Evolutionary conservation across 64 coral and sea anemone genomes (phyloP), one percentile per base, ranked within the genome.

Genomic region (Exaiptasia diaphana): DNA sequence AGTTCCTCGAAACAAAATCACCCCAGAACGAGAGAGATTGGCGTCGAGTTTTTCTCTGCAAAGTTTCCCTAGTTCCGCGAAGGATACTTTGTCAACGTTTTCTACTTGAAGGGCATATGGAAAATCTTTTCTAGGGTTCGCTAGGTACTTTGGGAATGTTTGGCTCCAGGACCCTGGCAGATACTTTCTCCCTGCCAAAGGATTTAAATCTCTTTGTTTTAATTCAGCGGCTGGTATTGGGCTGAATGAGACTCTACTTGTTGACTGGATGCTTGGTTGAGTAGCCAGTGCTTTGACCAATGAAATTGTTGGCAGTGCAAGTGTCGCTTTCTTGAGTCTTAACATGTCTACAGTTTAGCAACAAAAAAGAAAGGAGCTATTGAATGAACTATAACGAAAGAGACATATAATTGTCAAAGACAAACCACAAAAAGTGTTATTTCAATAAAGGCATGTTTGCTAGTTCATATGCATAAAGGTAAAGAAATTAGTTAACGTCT

Each of bases 1-100:
- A 1, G 91, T 31, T 22, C 89, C 89, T 27, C 93, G 88, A 82
- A 97, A 91, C 50, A 97, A 24, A 26, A 97, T 60, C 18, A 69
- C 93, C 21, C 80, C 80, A 45, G 74, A 71, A 57, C 50, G 55
- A 35, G 90, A 69, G 15, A 93, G 60, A n/a, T 21, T 53, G 15
- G 25, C 78, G 40, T 93, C 79, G 0, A 93, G 64, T 30, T 83
- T 64, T 49, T 82, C 71, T 36, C 80, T 76, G 37, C 83, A 87
- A 30, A 87, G 39, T 23, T 83, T 54, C 58, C 77, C 90, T 79
- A 83, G 78, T 25, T 82, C 86, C 13, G 67, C 53, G 22, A 78
- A 61, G 52, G 46, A 81, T 30, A 67, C 41, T 12, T 50, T 33
- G 54, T 26, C 42, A 62, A 34, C 61, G 5, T 76, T 20, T 18